Percentiles rank a stretch among this genome's conserved stretches.
Evolutionary conservation across 2,113 vertebrate genomes (phyloP).

Genomic region (Leptocoma aspasia): DNA sequence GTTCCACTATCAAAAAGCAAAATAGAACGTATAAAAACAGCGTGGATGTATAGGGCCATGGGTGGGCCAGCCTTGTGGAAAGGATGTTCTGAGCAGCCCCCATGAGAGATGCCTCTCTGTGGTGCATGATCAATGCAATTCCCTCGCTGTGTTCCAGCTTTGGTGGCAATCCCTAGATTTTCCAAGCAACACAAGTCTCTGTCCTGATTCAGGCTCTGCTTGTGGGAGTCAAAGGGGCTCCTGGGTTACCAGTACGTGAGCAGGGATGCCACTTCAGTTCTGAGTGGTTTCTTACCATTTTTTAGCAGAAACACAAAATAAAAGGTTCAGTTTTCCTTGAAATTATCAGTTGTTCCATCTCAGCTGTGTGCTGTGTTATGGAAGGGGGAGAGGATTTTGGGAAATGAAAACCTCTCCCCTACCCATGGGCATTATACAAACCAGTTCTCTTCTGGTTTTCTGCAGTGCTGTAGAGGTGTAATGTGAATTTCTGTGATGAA

Average conservation of each 20-base stretch:
- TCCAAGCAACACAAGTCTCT: neutral
- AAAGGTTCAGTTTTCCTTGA: neutral
- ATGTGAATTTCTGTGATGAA: neutral
- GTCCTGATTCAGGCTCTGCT: neutral
- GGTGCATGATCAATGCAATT: neutral
- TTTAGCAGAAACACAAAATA: neutral
- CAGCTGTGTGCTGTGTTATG: neutral
- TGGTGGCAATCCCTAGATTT: neutral
- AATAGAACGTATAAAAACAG: accelerated
- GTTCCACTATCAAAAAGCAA: neutral
- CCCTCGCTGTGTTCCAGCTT: neutral
- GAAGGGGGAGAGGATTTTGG: neutral
- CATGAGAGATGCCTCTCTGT: neutral
- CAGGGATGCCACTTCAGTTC: neutral
- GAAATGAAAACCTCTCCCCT: neutral
- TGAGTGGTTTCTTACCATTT: neutral
- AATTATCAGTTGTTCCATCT: neutral
- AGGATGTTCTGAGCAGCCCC: neutral
- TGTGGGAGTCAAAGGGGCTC: neutral
- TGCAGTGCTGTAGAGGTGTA: neutral
- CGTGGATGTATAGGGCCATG: too few relatives aligned
- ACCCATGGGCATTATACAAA: accelerated
- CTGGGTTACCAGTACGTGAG: accelerated
- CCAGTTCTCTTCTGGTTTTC: neutral
- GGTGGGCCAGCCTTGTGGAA: neutral